A percentile compares a stretch with the other conserved stretches of the same genome.
phyloP scores from a whole-genome alignment of 2,113 vertebrate species.

The Vidua chalybeata region DNA sequence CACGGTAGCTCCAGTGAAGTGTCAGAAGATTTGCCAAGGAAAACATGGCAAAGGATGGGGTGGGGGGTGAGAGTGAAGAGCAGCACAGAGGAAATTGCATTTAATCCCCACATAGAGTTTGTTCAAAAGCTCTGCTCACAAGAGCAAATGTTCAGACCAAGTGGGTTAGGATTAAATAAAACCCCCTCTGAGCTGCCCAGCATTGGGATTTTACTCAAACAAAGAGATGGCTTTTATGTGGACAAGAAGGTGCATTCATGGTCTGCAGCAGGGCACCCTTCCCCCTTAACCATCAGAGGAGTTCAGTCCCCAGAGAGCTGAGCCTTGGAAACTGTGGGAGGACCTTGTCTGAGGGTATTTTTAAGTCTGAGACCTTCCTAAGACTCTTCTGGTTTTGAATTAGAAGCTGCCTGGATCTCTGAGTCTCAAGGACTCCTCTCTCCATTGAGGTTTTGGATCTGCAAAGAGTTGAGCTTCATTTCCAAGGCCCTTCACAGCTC shows the following conservation, averaged over 20 bases:
- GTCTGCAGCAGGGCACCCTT: neutral
- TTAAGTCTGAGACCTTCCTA: neutral
- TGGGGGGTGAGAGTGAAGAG: neutral
- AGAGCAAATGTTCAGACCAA: neutral
- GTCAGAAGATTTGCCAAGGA: constrained; percentile 62
- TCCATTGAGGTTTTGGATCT: neutral
- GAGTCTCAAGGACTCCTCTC: neutral
- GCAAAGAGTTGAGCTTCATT: neutral
- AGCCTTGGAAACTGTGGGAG: neutral
- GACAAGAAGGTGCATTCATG: constrained; percentile 56
- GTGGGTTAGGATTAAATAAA: constrained; percentile 39
- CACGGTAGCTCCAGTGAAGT: neutral
- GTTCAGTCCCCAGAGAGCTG: neutral
- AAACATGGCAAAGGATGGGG: constrained; percentile 39
- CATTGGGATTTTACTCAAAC: neutral
- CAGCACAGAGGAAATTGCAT: constrained; percentile 37
- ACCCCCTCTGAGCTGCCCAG: neutral
- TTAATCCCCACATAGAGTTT: neutral
- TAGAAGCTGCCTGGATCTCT: neutral
- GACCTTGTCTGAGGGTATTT: neutral
- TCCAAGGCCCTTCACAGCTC: neutral
- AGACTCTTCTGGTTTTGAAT: neutral
- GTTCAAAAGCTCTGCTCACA: constrained; percentile 1
- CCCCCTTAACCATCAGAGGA: neutral
- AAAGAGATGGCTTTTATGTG: neutral